Percentiles rank a stretch among this genome's conserved stretches.
Conservation (phyloP, 2,797 vertebrate genomes). For the Mormyrus proboscirostris region DNA sequence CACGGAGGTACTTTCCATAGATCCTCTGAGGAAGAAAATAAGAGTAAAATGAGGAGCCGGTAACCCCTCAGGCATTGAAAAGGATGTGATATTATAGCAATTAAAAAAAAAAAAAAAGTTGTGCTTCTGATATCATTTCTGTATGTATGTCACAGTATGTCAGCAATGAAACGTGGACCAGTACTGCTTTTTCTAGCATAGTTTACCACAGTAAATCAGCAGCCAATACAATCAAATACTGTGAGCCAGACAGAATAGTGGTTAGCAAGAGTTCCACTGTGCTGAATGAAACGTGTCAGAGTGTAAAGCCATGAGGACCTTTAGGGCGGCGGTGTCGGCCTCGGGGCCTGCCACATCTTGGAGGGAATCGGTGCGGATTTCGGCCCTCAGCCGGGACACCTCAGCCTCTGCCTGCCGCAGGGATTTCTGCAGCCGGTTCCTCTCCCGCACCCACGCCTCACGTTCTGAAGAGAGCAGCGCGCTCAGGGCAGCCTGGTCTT, state of each 20-base stretch:
- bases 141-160: neutral
- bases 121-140: neutral
- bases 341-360: constrained; percentile 68
- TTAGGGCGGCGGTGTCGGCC: constrained; percentile 72
- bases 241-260: neutral
- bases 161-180: neutral
- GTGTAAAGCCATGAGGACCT: constrained; percentile 56
- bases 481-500: constrained; percentile 50
- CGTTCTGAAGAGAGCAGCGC: constrained; percentile 70
- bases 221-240: neutral
- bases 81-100: neutral
- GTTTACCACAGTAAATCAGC: neutral
- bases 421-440: constrained; percentile 67
- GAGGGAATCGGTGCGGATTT: constrained; percentile 70
- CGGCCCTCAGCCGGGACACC: constrained; percentile 69
- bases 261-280: neutral
- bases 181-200: neutral
- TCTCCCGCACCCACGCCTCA: constrained; percentile 79
- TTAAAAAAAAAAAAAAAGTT: neutral
- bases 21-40: constrained; percentile 65
- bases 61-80: neutral
- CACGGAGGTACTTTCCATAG: constrained; percentile 85
- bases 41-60: neutral
- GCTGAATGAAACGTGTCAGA: neutral
- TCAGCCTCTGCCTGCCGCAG: constrained; percentile 75